phyloP scores from a whole-genome alignment of 2,113 vertebrate species.

The Polypterus bichir region DNA sequence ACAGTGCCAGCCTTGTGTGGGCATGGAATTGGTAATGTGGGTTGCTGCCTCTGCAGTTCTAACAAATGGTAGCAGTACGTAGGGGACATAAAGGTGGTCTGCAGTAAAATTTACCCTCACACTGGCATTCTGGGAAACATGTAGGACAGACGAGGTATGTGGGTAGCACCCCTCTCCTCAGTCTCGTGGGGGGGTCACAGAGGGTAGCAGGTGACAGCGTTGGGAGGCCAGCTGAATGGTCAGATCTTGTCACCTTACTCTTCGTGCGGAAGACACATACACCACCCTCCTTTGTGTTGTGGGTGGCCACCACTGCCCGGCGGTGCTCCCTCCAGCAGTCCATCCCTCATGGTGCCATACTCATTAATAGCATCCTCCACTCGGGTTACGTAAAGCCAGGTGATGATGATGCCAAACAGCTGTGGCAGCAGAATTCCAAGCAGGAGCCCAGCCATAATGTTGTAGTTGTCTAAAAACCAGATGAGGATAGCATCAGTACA shows the following conservation, averaged over 20 bases:
- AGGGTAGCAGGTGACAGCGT: no score
- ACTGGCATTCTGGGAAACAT: no score
- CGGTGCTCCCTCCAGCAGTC: constrained; percentile 20
- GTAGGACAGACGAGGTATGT: no score
- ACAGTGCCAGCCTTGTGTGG: no score
- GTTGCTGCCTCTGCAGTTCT: no score
- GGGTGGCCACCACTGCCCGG: constrained; percentile 13
- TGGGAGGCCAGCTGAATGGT: no score
- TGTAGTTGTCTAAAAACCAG: constrained; percentile 89
- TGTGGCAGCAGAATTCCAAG: constrained; percentile 80
- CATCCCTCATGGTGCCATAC: constrained; percentile 38
- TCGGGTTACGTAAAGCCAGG: constrained; percentile 70
- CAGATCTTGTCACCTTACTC: constrained; percentile 27
- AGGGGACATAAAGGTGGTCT: no score
- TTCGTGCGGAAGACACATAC: constrained; percentile 64
- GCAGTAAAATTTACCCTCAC: no score
- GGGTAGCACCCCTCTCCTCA: no score
- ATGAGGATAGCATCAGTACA: constrained; percentile 78
- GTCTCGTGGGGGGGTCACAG: no score
- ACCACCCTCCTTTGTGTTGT: constrained; percentile 44
- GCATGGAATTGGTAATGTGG: no score
- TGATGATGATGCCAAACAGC: constrained; percentile 78
- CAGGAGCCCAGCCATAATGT: constrained; percentile 72
- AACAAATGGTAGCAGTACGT: no score
- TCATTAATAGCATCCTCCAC: constrained; percentile 74